Evolutionary conservation across 2,797 vertebrate genomes (phyloP).

Genomic region (Coregonus suidteri): DNA sequence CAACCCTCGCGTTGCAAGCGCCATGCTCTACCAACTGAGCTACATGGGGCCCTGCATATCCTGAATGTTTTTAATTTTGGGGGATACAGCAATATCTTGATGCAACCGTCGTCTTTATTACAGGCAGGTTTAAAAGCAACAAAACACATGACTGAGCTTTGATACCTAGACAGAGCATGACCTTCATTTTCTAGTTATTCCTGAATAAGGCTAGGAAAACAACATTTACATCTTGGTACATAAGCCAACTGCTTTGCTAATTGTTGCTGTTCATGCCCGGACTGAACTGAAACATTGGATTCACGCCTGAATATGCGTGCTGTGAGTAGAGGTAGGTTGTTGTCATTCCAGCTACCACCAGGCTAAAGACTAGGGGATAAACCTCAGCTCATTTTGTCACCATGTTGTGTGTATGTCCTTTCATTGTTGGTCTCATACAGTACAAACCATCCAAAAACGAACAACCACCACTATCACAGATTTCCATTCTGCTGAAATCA

Average conservation of each 20-base stretch:
- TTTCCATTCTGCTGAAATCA: constrained; percentile 21
- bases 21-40: no score
- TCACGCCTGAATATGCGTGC: background rate
- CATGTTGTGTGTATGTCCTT: background rate
- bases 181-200: constrained; percentile 7
- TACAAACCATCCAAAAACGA: constrained; percentile 28
- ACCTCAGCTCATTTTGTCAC: background rate
- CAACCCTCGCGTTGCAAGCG: no score
- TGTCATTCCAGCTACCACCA: constrained; percentile 41
- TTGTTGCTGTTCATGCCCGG: background rate
- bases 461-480: constrained; percentile 8
- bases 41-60: background rate
- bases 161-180: constrained; percentile 28
- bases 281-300: no score
- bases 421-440: constrained; percentile 26
- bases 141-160: constrained; percentile 28
- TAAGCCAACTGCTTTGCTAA: constrained; percentile 7
- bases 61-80: background rate
- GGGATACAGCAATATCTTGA: constrained; percentile 16
- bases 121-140: constrained; percentile 59
- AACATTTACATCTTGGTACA: constrained; percentile 12
- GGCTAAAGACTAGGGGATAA: constrained; percentile 1
- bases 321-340: constrained; percentile 58
- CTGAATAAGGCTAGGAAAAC: constrained; percentile 18
- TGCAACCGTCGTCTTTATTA: constrained; percentile 49